These are phyloP conservation scores for Bruchidius siliquastri DNA, from an alignment of 2,888 invertebrate genomes.

Conservation along the genomic window DNA sequence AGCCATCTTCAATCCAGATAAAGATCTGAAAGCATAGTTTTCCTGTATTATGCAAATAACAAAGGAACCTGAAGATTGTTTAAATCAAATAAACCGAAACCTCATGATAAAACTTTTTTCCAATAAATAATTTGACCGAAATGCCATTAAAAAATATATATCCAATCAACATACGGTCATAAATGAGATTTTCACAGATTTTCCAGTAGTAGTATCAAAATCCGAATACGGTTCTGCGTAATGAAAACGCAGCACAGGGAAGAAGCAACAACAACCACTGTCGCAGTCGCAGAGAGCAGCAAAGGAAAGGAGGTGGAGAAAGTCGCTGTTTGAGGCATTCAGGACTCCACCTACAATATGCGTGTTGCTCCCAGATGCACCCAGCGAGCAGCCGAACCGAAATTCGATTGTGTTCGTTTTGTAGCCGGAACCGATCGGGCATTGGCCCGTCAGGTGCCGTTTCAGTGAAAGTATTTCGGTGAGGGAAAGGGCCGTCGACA, in stretches of 20 bases:
- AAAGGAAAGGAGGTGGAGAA: not conserved
- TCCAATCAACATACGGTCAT: too few relatives aligned
- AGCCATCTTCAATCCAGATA: too few relatives aligned
- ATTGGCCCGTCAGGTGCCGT: not conserved
- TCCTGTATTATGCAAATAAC: too few relatives aligned
- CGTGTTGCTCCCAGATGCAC: not conserved
- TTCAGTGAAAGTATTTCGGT: not conserved
- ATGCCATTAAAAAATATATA: too few relatives aligned
- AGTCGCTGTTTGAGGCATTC: not conserved
- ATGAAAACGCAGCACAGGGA: not conserved
- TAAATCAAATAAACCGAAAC: too few relatives aligned
- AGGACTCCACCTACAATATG: not conserved
- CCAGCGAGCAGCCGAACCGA: not conserved
- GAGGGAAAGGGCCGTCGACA: not conserved
- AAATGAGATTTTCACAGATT: too few relatives aligned
- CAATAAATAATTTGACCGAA: too few relatives aligned
- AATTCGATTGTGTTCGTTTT: not conserved
- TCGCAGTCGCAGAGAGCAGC: not conserved
- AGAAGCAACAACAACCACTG: not conserved
- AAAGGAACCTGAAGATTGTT: too few relatives aligned
- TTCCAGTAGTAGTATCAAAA: too few relatives aligned
- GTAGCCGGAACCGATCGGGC: not conserved
- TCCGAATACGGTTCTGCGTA: not conserved
- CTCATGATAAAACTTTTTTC: too few relatives aligned
- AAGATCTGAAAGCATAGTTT: too few relatives aligned